Evolutionary conservation across 2,888 invertebrate genomes (phyloP).

Genomic region (Dasypogon diadema): DNA sequence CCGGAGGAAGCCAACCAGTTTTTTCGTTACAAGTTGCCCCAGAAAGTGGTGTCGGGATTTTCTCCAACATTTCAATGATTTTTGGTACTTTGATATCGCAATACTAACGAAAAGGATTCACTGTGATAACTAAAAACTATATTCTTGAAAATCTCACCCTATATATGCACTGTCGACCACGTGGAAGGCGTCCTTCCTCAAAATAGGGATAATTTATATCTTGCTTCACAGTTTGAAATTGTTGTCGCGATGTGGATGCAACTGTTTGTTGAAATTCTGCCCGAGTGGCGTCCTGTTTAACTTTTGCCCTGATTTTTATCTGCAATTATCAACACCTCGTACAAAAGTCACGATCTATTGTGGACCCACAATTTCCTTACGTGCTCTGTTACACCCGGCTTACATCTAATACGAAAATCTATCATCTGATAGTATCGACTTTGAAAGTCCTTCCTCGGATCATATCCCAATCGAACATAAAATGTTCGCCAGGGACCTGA

Average conservation of each 20-base stretch:
- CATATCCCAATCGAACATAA: conserved; percentile 92
- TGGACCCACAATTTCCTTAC: conserved; percentile 58
- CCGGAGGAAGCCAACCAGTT: conserved; percentile 83
- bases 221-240: conserved; percentile 60
- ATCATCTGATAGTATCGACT: conserved; percentile 89
- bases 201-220: conserved; percentile 70
- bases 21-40: conserved; percentile 77
- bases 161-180: conserved; percentile 89
- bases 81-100: conserved; percentile 85
- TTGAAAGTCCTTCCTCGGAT: conserved; percentile 84
- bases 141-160: conserved; percentile 75
- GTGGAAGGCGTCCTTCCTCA: conserved; percentile 80
- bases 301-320: conserved; percentile 51
- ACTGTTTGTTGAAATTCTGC: background rate
- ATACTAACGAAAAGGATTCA: conserved; percentile 70
- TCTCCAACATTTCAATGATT: conserved; percentile 80
- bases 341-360: too few species aligned
- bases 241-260: background rate
- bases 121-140: background rate
- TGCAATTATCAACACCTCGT: too few species aligned
- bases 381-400: conserved; percentile 65
- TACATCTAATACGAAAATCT: conserved; percentile 77
- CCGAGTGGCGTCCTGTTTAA: background rate
- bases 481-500: conserved; percentile 94
- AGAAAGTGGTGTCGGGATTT: conserved; percentile 74